Evolutionary conservation across 1,140 invertebrate species (phyloP).

Genomic region (Nomia melanderi): DNA sequence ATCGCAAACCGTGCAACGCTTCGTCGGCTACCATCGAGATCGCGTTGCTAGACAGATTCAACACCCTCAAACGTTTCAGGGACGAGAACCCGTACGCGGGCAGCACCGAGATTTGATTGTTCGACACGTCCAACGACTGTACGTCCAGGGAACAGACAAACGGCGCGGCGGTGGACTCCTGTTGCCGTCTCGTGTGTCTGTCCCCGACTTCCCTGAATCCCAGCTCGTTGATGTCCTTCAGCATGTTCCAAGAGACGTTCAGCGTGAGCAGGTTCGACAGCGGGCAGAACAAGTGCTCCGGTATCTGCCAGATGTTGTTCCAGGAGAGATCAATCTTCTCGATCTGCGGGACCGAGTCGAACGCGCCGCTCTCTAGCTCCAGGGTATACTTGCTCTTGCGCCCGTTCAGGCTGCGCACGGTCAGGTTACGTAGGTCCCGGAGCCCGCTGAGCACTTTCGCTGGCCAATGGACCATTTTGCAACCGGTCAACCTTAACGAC

Average conservation of each 20-base stretch:
- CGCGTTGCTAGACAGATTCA: conserved; percentile 91
- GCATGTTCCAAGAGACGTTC: conserved; percentile 91
- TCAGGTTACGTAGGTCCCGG: conserved; percentile 88
- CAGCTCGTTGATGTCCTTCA: conserved; percentile 91
- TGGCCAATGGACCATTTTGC: conserved; percentile 89
- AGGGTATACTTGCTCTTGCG: conserved; percentile 89
- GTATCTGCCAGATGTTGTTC: conserved; percentile 94
- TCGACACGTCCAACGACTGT: conserved; percentile 90
- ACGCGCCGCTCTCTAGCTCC: conserved; percentile 88
- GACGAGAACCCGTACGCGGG: conserved; percentile 90
- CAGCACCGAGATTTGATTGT: conserved; percentile 91
- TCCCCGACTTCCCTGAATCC: conserved; percentile 86
- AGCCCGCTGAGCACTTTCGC: conserved; percentile 87
- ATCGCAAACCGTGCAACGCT: conserved; percentile 89
- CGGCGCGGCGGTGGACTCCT: conserved; percentile 67
- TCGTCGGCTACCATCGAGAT: conserved; percentile 92
- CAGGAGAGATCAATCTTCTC: conserved; percentile 92
- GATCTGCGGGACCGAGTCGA: conserved; percentile 86
- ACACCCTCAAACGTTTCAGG: conserved; percentile 86
- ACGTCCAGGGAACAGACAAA: conserved; percentile 88
- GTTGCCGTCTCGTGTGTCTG: conserved; percentile 60
- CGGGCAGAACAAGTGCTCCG: conserved; percentile 91
- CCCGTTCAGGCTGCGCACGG: conserved; percentile 89
- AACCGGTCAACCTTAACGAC: conserved; percentile 90
- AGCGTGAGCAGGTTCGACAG: conserved; percentile 88